Evolutionary conservation across 2,888 invertebrate genomes (phyloP), one percentile per base, ranked within the genome.

Genomic region (Microdon myrmicae): DNA sequence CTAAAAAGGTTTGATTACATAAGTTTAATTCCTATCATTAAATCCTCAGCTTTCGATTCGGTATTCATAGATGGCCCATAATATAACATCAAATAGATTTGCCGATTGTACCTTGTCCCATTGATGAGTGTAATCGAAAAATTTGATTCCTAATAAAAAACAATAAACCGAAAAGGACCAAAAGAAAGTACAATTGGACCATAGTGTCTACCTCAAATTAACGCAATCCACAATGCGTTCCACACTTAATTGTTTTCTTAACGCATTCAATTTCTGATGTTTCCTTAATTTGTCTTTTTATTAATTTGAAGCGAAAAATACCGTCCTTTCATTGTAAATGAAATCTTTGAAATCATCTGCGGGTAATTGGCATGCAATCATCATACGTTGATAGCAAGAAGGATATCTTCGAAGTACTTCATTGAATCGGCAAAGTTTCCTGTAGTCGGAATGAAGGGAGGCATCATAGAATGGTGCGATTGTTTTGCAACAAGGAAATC

Each of bases 1-100:
- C 70, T n/a, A 70, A 69, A 70, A 71, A 70, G 68, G 71, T 68
- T 69, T 59, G 58, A 56, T 69, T 71, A 55, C 67, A 60, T 68
- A 68, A 67, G 55, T 61, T 49, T 61, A 64, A 44, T 37, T 67
- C 45, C 44, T 41, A 47, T 51, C 58, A 56, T 60, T 37, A 38
- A 13, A 51, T 61, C 66, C 68, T 26, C 17, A 17, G 22, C 22
- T 10, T 38, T 22, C 29, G 12, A 2, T 35, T 12, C 19, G 10
- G 19, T 14, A 13, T 31, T 6, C 8, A 32, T 4, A 19, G 23
- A 14, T 31, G 26, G 32, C 17, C n/a, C n/a, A n/a, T n/a, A n/a
- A n/a, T n/a, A n/a, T n/a, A n/a, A n/a, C n/a, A n/a, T n/a, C 67
- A 58, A 59, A 68, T 48, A 59, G 56, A 61, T 39, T 8, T 8